Percentiles rank a stretch among this genome's conserved stretches.
Conservation (phyloP, 2,113 vertebrate genomes). For the Oceanodroma tethys region DNA sequence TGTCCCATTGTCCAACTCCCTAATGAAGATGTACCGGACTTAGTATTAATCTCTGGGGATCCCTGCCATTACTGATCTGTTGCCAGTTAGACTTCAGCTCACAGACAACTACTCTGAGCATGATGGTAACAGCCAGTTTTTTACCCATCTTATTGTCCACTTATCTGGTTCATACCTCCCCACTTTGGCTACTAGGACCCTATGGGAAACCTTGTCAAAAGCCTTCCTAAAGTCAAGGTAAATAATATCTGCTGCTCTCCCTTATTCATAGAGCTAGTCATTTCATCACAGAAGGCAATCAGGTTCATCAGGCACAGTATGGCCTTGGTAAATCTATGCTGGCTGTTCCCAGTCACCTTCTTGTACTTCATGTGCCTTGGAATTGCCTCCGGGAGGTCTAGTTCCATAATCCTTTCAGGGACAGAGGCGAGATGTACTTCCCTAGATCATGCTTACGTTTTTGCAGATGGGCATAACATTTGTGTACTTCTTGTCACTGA, state of each 20-base stretch:
- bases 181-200: background rate
- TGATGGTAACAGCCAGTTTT: background rate
- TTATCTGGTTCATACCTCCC: background rate
- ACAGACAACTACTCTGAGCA: background rate
- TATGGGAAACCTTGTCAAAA: background rate
- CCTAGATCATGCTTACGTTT: background rate
- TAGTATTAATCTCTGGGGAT: background rate
- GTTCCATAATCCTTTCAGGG: background rate
- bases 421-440: background rate
- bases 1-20: background rate
- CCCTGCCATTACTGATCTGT: background rate
- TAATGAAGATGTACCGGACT: background rate
- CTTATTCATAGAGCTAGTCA: background rate
- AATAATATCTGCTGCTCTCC: background rate
- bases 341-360: background rate
- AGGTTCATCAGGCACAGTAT: background rate
- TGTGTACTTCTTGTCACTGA: background rate
- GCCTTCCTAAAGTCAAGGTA: background rate
- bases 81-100: background rate
- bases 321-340: background rate
- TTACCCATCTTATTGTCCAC: background rate
- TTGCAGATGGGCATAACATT: background rate
- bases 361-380: background rate
- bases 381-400: background rate
- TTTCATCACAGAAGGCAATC: background rate